Percentiles rank a stretch among this genome's conserved stretches.
Evolutionary conservation across 1,140 invertebrate genomes (phyloP).

Genomic region (Monochamus saltuarius): DNA sequence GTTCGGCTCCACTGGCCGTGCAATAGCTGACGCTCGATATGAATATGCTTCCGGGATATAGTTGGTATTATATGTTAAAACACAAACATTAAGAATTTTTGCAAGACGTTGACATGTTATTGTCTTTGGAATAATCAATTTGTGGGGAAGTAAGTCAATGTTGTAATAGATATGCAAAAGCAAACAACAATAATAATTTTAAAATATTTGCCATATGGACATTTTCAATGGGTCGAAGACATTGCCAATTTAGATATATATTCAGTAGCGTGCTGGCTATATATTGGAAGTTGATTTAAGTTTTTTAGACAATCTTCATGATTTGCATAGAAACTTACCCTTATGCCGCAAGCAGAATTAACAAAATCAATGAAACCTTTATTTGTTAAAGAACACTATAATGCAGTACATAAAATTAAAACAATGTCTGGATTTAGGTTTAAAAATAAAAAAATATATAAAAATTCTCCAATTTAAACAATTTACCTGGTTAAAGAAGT

Average conservation of each 20-base stretch:
- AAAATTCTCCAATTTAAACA: constrained; percentile 48
- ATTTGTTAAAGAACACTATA: constrained; percentile 41
- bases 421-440: not conserved
- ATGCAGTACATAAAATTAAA: constrained; percentile 41
- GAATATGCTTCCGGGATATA: no score
- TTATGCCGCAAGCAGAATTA: constrained; percentile 47
- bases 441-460: not conserved
- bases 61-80: no score
- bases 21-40: no score
- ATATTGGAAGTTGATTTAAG: constrained; percentile 10
- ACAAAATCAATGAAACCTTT: constrained; percentile 50
- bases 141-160: constrained; percentile 3
- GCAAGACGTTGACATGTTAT: no score
- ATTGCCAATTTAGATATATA: not conserved
- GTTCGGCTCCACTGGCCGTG: no score
- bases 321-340: constrained; percentile 23
- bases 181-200: constrained; percentile 9
- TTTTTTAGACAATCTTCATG: not conserved
- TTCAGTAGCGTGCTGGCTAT: not conserved
- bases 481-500: constrained; percentile 44
- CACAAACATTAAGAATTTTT: no score
- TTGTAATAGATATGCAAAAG: constrained; percentile 5
- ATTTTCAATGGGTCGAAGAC: constrained; percentile 7
- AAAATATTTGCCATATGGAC: not conserved
- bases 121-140: no score